phyloP scores from a whole-genome alignment of 2,113 vertebrate species.

The Burhinus oedicnemus region DNA sequence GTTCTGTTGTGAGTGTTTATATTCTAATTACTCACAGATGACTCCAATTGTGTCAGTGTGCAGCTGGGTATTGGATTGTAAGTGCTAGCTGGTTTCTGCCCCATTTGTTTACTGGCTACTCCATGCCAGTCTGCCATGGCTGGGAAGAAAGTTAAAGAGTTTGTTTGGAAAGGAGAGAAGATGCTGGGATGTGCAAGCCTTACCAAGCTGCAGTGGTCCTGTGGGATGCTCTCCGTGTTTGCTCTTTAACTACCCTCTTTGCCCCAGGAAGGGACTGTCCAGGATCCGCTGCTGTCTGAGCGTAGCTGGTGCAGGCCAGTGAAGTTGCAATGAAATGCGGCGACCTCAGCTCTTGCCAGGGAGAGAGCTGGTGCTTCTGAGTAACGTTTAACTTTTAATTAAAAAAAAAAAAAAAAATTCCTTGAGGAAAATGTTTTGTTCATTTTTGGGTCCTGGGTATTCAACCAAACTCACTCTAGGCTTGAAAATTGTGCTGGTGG shows the following conservation, averaged over 20 bases:
- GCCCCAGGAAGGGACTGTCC: neutral
- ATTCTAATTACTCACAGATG: slow-evolving; percentile 63
- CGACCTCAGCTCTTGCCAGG: neutral
- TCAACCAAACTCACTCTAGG: neutral
- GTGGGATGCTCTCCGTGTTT: neutral
- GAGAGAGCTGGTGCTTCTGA: neutral
- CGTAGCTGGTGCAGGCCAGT: neutral
- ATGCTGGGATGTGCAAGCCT: neutral
- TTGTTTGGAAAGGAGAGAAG: neutral
- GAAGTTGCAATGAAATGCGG: neutral
- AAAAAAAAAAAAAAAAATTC: neutral
- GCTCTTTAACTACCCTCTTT: neutral
- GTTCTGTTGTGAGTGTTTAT: slow-evolving; percentile 33
- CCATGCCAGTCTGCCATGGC: neutral
- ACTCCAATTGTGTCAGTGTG: neutral
- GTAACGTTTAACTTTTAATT: neutral
- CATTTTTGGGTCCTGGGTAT: neutral
- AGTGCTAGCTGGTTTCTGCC: neutral
- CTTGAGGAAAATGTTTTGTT: neutral
- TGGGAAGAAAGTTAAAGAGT: neutral
- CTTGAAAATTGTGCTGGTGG: neutral
- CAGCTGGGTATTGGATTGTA: neutral
- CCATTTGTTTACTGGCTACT: slow-evolving; percentile 20
- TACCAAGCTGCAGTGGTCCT: neutral
- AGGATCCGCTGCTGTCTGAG: neutral